Evolutionary conservation across 2,888 invertebrate species (phyloP).

Genomic region (Spodoptera exigua): DNA sequence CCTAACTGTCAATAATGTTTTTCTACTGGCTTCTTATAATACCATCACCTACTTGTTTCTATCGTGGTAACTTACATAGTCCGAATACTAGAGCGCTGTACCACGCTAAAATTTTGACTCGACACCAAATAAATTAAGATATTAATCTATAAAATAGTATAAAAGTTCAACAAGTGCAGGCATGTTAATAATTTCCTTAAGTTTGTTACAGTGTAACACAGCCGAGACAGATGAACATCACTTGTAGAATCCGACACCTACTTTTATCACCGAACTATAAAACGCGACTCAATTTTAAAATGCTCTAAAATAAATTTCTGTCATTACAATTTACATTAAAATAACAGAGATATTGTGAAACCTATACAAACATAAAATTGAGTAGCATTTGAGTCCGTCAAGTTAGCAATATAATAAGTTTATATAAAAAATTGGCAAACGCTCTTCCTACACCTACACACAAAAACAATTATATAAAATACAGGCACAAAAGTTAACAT

Average conservation of each 20-base stretch:
- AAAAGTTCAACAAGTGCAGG: constrained; percentile 50
- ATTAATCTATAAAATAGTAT: constrained; percentile 40
- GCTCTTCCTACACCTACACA: constrained; percentile 72
- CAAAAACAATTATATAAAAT: constrained; percentile 64
- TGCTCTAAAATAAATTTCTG: no score
- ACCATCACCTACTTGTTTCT: constrained; percentile 60
- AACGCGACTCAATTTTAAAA: no score
- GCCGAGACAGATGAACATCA: constrained; percentile 60
- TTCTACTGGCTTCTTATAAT: constrained; percentile 50
- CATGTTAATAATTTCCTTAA: constrained; percentile 45
- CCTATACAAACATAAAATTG: no score
- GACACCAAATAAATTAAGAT: constrained; percentile 49
- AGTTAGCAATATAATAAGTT: constrained; percentile 58
- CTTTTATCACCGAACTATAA: constrained; percentile 30
- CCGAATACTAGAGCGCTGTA: constrained; percentile 45
- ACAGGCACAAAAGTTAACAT: constrained; percentile 66
- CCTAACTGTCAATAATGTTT: constrained; percentile 36
- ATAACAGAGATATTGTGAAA: no score
- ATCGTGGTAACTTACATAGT: constrained; percentile 58
- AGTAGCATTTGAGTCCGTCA: no score
- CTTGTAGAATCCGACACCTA: constrained; percentile 57
- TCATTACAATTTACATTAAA: no score
- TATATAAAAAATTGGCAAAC: constrained; percentile 67
- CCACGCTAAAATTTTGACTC: constrained; percentile 41
- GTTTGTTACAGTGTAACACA: constrained; percentile 59